Percentiles rank a stretch among this genome's conserved stretches.
Conservation (phyloP, 2,113 vertebrate species). For the Trochalopteron elliotii region DNA sequence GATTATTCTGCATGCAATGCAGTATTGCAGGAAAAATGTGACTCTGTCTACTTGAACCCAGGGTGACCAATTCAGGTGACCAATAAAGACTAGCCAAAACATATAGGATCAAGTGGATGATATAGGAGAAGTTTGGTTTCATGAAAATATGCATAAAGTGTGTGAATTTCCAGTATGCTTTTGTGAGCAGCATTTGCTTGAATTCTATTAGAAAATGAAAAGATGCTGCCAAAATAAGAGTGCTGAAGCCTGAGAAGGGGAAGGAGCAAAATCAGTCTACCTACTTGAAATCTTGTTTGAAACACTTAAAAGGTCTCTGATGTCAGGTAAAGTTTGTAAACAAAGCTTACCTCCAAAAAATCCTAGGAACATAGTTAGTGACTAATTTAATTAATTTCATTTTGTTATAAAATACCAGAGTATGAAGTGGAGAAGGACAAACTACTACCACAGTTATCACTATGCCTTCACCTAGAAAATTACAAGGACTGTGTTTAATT, state of each 20-base stretch:
- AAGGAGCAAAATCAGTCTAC: background rate
- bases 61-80: background rate
- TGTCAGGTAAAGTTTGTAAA: background rate
- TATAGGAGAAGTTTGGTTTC: background rate
- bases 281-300: background rate
- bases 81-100: background rate
- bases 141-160: background rate
- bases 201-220: background rate
- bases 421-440: background rate
- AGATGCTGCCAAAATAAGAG: background rate
- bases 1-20: background rate
- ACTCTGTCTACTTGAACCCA: background rate
- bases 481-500: background rate
- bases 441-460: background rate
- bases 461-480: background rate
- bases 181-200: background rate
- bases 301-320: background rate
- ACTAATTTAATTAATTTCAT: background rate
- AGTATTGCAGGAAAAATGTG: background rate
- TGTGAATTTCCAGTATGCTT: background rate
- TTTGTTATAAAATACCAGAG: background rate
- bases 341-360: background rate
- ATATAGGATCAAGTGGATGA: background rate
- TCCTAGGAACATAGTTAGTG: background rate
- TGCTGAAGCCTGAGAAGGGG: background rate